Evolutionary conservation across 2,888 invertebrate species (phyloP).

Genomic region (Spicauda simplicius): DNA sequence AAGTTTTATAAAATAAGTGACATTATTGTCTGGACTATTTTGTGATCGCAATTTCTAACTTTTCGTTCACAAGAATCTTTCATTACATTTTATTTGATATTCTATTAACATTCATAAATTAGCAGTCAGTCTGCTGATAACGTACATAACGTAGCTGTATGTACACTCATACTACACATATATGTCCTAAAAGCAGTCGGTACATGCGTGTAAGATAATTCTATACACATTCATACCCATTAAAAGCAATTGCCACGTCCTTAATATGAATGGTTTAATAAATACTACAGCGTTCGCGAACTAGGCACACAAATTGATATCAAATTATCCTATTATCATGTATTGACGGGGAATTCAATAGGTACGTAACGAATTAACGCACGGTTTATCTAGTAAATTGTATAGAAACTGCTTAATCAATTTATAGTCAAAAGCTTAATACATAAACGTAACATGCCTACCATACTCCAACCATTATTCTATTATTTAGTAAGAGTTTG

Average conservation of each 20-base stretch:
- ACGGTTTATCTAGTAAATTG: constrained; percentile 32
- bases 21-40: no score
- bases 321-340: constrained; percentile 1
- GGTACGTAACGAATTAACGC: neutral
- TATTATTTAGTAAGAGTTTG: no score
- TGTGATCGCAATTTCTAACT: no score
- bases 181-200: no score
- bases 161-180: no score
- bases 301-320: neutral
- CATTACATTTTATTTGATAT: no score
- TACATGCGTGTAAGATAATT: neutral
- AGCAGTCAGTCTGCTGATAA: no score
- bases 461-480: neutral
- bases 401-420: constrained; percentile 21
- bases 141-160: no score
- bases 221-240: neutral
- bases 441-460: neutral
- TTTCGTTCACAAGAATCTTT: no score
- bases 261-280: neutral
- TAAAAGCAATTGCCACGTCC: neutral
- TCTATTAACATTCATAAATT: no score
- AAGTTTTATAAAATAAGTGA: no score
- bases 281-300: neutral
- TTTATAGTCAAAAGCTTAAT: neutral
- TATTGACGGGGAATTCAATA: neutral